Percentiles rank a stretch among this genome's conserved stretches.
phyloP scores from a whole-genome alignment of 1,140 invertebrate species.

The Cherax quadricarinatus region DNA sequence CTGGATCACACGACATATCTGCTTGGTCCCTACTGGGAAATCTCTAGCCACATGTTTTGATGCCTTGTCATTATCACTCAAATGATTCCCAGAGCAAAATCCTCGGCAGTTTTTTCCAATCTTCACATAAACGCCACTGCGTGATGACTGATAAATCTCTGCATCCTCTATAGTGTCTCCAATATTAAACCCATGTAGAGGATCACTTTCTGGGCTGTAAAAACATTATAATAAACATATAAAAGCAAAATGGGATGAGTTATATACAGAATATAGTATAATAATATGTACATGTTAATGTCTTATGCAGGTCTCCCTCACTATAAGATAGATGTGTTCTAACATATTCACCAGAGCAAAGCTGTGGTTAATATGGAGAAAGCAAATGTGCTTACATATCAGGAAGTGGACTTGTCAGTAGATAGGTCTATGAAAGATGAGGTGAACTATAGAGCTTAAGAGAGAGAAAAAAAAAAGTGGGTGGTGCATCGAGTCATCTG shows the following conservation, averaged over 20 bases:
- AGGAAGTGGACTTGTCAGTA: no score
- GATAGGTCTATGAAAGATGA: no score
- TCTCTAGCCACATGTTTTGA: neutral
- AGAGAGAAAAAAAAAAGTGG: no score
- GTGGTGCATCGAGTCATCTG: no score
- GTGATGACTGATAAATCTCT: constrained; percentile 17
- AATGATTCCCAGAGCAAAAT: constrained; percentile 32
- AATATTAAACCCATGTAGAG: constrained; percentile 3
- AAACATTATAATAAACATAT: neutral
- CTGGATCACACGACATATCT: constrained; percentile 6
- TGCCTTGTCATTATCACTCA: constrained; percentile 1
- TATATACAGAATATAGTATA: neutral
- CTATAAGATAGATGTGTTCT: no score
- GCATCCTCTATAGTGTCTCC: constrained; percentile 27
- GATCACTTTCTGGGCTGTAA: neutral
- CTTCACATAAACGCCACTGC: constrained; percentile 28
- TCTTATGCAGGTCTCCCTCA: no score
- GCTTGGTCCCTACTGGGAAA: constrained; percentile 39
- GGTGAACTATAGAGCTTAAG: no score
- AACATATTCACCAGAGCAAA: no score
- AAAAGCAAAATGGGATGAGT: neutral
- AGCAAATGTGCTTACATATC: no score
- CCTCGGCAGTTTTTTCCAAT: constrained; percentile 14
- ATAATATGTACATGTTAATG: no score
- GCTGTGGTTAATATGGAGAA: no score